phyloP scores from a whole-genome alignment of 2,888 invertebrate species.

The Lepeophtheirus nordmannii region DNA sequence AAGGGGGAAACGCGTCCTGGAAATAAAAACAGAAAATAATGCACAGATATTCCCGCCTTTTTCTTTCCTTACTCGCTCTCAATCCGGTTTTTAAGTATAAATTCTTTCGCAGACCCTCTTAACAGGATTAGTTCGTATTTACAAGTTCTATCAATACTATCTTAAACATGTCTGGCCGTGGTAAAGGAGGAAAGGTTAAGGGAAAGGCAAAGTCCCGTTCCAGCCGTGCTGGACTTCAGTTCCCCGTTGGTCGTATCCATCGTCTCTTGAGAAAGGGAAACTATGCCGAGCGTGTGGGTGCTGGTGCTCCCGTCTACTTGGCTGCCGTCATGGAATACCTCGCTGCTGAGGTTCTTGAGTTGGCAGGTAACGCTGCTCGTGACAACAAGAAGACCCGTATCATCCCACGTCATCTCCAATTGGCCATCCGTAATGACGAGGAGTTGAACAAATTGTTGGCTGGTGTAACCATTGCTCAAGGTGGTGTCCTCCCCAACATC shows the following conservation, averaged over 20 bases:
- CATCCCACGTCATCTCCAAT: conserved; percentile 36
- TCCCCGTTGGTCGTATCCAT: conserved; percentile 31
- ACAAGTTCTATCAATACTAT: too few relatives aligned
- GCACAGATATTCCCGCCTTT: too few relatives aligned
- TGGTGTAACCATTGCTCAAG: conserved; percentile 42
- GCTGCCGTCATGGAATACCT: conserved; percentile 37
- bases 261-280: conserved; percentile 45
- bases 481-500: conserved; percentile 41
- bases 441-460: conserved; percentile 38
- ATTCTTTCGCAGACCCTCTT: too few relatives aligned
- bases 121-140: too few relatives aligned
- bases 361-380: conserved; percentile 39
- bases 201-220: conserved; percentile 41
- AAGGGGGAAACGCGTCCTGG: too few relatives aligned
- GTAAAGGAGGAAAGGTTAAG: conserved; percentile 39
- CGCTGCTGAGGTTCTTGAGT: conserved; percentile 38
- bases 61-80: too few relatives aligned
- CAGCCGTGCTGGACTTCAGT: conserved; percentile 31
- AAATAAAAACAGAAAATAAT: too few relatives aligned
- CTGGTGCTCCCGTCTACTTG: conserved; percentile 34
- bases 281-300: conserved; percentile 40
- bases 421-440: conserved; percentile 38
- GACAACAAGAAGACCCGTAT: conserved; percentile 38
- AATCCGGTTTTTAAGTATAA: too few relatives aligned
- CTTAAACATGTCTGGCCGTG: conserved; percentile 35